These are phyloP conservation scores for Drosophila birchii DNA, from an alignment of 2,888 invertebrate genomes.

Conservation along the genomic window DNA sequence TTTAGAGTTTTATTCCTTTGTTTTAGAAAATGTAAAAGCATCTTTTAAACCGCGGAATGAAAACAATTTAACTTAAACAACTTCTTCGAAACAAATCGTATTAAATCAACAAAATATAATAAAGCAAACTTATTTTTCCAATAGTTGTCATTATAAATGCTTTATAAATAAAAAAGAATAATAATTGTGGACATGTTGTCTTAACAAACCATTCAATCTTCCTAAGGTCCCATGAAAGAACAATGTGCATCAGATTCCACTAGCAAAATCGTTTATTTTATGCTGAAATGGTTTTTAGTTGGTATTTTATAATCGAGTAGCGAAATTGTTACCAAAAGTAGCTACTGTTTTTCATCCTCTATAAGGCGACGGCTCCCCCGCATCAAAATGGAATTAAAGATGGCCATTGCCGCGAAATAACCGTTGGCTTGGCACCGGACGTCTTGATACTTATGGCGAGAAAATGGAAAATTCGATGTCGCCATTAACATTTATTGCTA, in stretches of 20 bases:
- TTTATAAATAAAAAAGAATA: background rate
- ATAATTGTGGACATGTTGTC: background rate
- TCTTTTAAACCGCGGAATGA: no score
- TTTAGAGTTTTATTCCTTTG: background rate
- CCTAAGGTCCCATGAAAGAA: background rate
- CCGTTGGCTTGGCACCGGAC: constrained; percentile 67
- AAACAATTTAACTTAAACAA: background rate
- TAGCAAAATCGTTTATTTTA: background rate
- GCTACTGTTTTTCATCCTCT: constrained; percentile 40
- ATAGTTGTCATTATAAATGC: background rate
- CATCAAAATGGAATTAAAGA: constrained; percentile 60
- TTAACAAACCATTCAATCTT: background rate
- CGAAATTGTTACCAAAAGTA: constrained; percentile 14
- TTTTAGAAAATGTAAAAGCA: background rate
- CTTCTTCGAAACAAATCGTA: background rate
- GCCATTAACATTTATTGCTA: constrained; percentile 80
- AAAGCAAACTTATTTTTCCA: background rate
- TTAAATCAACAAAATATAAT: background rate
- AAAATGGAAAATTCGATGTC: constrained; percentile 82
- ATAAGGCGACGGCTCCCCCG: constrained; percentile 19
- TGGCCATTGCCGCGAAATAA: constrained; percentile 56
- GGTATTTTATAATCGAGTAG: constrained; percentile 6
- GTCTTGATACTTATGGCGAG: constrained; percentile 74
- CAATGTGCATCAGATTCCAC: background rate
- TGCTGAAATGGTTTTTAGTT: constrained; percentile 6